phyloP scores from a whole-genome alignment of 1,140 invertebrate species.

The Kradibia gibbosae region DNA sequence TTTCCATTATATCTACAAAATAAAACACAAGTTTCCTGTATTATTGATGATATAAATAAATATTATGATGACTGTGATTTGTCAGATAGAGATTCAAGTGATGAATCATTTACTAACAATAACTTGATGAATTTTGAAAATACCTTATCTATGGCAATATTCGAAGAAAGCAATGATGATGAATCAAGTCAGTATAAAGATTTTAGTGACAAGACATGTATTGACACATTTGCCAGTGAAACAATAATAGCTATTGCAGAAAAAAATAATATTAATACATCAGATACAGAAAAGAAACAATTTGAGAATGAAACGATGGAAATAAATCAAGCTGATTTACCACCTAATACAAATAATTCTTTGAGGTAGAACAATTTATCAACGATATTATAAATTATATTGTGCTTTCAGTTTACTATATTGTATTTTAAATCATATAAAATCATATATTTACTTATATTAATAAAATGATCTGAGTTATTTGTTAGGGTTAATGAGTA shows the following conservation, averaged over 20 bases:
- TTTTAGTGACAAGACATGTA: background rate
- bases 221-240: background rate
- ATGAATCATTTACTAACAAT: background rate
- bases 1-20: constrained; percentile 38
- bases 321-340: background rate
- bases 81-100: background rate
- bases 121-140: background rate
- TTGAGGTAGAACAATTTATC: background rate
- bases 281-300: background rate
- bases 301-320: background rate
- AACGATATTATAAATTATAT: background rate
- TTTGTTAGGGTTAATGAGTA: no score
- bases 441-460: no score
- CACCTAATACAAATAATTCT: background rate
- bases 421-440: no score
- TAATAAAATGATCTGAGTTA: no score
- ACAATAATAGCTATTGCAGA: background rate
- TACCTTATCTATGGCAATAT: background rate
- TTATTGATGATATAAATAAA: background rate
- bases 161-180: background rate
- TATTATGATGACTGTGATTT: background rate
- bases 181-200: background rate
- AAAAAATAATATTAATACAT: background rate
- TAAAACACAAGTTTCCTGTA: constrained; percentile 21
- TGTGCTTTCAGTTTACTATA: background rate